Evolutionary conservation across 2,113 vertebrate genomes (phyloP).

Genomic region (Brachyhypopomus occidentalis): DNA sequence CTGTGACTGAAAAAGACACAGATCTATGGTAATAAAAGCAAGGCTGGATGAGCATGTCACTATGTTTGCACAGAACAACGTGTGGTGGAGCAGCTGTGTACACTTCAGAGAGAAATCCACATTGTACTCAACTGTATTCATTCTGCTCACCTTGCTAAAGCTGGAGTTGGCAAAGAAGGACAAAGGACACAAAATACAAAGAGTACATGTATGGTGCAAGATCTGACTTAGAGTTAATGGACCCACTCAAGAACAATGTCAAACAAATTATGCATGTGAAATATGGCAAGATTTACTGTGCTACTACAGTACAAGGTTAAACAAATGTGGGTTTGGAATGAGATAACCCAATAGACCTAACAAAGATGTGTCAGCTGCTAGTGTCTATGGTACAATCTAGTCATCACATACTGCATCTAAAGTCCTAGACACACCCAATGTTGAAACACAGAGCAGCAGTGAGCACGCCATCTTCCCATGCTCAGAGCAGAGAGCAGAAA

Average conservation of each 20-base stretch:
- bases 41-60: conserved; percentile 55
- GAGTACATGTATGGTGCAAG: not conserved
- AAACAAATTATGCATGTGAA: not conserved
- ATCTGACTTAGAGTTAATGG: not conserved
- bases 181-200: not conserved
- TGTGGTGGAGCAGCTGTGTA: conserved; percentile 71
- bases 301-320: not conserved
- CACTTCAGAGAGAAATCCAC: conserved; percentile 59
- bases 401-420: conserved; percentile 37
- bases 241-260: not conserved
- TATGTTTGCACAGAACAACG: conserved; percentile 65
- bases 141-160: conserved; percentile 35
- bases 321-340: not conserved
- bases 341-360: not conserved
- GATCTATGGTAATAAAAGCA: conserved; percentile 57
- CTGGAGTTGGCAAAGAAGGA: not conserved
- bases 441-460: conserved; percentile 28
- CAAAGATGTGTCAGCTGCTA: conserved; percentile 43
- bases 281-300: not conserved
- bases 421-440: conserved; percentile 44
- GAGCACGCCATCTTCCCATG: conserved; percentile 48
- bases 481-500: conserved; percentile 42
- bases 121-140: conserved; percentile 39
- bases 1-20: conserved; percentile 58
- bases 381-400: conserved; percentile 25